A percentile compares a stretch with the other conserved stretches of the same genome.
Conservation (phyloP, 1,140 invertebrate genomes). For the Zaprionus nigranus region DNA sequence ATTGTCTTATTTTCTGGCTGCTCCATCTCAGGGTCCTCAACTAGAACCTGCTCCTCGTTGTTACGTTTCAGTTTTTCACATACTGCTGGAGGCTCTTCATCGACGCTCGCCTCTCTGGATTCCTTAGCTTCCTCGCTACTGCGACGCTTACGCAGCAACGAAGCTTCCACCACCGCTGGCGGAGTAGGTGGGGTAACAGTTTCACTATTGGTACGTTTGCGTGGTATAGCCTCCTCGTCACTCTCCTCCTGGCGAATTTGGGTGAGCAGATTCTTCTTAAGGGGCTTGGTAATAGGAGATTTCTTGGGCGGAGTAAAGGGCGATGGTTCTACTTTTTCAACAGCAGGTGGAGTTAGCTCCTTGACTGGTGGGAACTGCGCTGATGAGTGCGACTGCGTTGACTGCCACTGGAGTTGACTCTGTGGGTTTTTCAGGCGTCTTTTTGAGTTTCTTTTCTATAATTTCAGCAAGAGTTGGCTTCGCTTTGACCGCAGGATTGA, state of each 20-base stretch:
- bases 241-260: constrained; percentile 76
- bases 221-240: constrained; percentile 71
- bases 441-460: constrained; percentile 78
- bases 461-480: constrained; percentile 78
- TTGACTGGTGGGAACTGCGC: not conserved
- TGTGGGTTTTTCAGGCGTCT: constrained; percentile 52
- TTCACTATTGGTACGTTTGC: constrained; percentile 74
- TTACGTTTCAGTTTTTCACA: constrained; percentile 67
- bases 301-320: constrained; percentile 61
- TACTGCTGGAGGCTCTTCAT: constrained; percentile 39
- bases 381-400: too few species aligned
- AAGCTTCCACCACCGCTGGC: constrained; percentile 23
- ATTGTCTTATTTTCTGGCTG: not conserved
- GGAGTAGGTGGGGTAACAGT: constrained; percentile 30
- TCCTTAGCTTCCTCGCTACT: constrained; percentile 73
- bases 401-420: not conserved
- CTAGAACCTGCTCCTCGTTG: constrained; percentile 47
- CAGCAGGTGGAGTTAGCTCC: constrained; percentile 40
- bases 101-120: constrained; percentile 39
- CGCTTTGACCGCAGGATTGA: constrained; percentile 26
- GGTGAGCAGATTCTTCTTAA: constrained; percentile 76
- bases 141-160: constrained; percentile 67
- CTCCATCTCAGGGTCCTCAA: constrained; percentile 1
- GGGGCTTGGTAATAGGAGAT: constrained; percentile 72
- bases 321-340: constrained; percentile 17